Percentiles rank a stretch among this genome's conserved stretches.
These are phyloP conservation scores for Melanotaenia pygmaea DNA, from an alignment of 2,797 vertebrate species.

Conservation along the genomic window DNA sequence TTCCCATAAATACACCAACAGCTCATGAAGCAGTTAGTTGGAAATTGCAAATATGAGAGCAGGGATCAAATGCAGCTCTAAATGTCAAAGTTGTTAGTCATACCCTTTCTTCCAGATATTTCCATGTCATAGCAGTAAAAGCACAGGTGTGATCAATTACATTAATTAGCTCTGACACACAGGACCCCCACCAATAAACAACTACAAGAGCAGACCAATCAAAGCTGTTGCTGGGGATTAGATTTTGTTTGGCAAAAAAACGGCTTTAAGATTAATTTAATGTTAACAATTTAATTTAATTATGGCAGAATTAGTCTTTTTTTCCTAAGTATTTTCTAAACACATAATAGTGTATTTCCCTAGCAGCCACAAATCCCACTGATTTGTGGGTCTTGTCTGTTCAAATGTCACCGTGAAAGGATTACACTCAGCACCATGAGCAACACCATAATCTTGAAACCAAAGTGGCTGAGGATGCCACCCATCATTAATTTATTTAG, in stretches of 20 bases:
- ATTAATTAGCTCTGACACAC: slow-evolving; percentile 18
- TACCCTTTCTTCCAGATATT: slow-evolving; percentile 2
- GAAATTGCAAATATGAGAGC: not conserved
- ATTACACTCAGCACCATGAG: too few species aligned
- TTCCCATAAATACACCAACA: not conserved
- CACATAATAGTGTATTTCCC: not conserved
- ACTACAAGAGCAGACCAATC: slow-evolving; percentile 12
- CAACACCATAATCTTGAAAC: too few species aligned
- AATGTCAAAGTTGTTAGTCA: not conserved
- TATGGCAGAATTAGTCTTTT: not conserved
- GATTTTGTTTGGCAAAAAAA: not conserved
- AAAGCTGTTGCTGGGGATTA: not conserved
- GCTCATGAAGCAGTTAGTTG: not conserved
- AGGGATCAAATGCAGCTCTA: not conserved
- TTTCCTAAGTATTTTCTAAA: not conserved
- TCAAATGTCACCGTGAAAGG: not conserved
- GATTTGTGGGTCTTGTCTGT: not conserved
- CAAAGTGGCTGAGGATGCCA: not conserved
- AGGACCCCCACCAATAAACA: not conserved
- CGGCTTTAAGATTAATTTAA: not conserved
- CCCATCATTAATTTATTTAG: not conserved
- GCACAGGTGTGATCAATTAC: slow-evolving; percentile 1
- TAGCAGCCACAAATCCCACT: not conserved
- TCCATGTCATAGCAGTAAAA: not conserved
- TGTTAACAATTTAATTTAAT: not conserved